A percentile compares a stretch with the other conserved stretches of the same genome.
phyloP scores from a whole-genome alignment of 2,797 vertebrate genomes.

The Enteromius afrohamiltoni region DNA sequence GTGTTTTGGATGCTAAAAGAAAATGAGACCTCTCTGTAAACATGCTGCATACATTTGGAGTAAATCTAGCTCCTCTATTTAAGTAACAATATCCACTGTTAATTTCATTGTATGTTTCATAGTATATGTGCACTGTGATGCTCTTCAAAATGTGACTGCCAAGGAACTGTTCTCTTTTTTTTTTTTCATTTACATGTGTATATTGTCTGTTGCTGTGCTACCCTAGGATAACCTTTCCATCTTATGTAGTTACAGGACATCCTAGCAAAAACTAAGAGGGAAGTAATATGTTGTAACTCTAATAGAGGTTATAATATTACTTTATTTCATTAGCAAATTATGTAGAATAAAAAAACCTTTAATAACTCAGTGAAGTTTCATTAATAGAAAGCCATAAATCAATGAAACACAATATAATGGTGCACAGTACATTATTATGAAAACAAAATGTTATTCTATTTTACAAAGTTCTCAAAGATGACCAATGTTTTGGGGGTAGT shows the following conservation, averaged over 20 bases:
- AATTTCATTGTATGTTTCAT: not conserved
- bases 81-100: slow-evolving; percentile 8
- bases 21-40: not conserved
- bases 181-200: not conserved
- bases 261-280: not conserved
- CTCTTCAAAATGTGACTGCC: not conserved
- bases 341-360: slow-evolving; percentile 29
- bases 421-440: not conserved
- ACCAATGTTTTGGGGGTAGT: not conserved
- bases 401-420: not conserved
- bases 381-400: not conserved
- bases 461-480: not conserved
- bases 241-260: not conserved
- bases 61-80: not conserved
- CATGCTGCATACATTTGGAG: not conserved
- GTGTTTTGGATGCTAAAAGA: not conserved
- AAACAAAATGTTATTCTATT: not conserved
- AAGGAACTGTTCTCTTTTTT: not conserved
- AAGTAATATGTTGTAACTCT: not conserved
- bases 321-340: not conserved
- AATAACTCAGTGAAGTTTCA: not conserved
- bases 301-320: not conserved
- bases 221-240: not conserved
- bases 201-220: not conserved
- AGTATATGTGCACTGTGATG: not conserved